Conservation (phyloP, 2,888 invertebrate genomes). For the Lycia hirtaria region DNA sequence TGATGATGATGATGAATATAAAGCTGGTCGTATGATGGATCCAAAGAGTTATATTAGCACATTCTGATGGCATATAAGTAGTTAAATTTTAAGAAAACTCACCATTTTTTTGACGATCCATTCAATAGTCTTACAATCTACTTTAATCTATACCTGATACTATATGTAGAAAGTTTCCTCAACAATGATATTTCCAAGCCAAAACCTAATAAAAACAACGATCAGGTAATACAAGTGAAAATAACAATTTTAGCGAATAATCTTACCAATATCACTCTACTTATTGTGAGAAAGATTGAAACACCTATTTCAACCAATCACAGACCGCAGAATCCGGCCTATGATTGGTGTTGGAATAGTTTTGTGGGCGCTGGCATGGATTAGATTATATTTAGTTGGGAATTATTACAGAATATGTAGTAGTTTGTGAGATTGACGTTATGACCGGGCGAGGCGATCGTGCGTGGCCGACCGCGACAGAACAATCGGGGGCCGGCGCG, state of each 20-base stretch:
- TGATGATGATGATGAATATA: too few species aligned
- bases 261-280: not conserved
- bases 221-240: not conserved
- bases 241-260: slow-evolving; percentile 6
- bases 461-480: slow-evolving; percentile 42
- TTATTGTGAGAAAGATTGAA: slow-evolving; percentile 10
- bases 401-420: not conserved
- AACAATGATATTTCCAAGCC: too few species aligned
- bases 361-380: slow-evolving; percentile 24
- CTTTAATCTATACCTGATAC: too few species aligned
- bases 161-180: too few species aligned
- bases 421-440: not conserved
- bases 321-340: slow-evolving; percentile 30
- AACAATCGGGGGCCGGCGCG: not conserved
- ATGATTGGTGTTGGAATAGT: slow-evolving; percentile 18
- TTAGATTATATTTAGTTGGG: not conserved
- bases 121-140: too few species aligned
- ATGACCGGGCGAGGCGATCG: slow-evolving; percentile 29
- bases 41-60: too few species aligned
- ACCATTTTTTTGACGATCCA: too few species aligned
- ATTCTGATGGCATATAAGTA: too few species aligned
- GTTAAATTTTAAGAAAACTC: too few species aligned
- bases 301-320: slow-evolving; percentile 16
- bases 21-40: too few species aligned
- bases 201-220: not conserved